Evolutionary conservation across 2,113 vertebrate species (phyloP).

Genomic region (Bubalus kerabau): DNA sequence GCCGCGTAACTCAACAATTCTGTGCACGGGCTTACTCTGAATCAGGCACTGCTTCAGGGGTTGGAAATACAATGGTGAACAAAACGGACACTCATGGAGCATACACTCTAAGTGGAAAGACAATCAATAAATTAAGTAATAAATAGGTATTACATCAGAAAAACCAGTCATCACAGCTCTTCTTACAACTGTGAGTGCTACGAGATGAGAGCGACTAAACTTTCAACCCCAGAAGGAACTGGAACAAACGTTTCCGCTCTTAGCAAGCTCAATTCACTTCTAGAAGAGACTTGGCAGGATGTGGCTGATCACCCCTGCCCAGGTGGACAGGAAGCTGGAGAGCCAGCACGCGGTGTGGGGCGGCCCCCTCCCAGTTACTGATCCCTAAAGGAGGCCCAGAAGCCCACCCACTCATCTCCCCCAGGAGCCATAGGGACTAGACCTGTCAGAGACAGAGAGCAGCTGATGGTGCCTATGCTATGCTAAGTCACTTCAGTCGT

Average conservation of each 20-base stretch:
- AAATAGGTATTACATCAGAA: neutral
- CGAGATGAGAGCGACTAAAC: neutral
- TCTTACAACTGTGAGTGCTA: neutral
- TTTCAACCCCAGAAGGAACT: neutral
- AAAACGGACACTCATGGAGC: neutral
- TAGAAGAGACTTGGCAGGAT: neutral
- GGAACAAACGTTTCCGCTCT: neutral
- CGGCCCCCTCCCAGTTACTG: neutral
- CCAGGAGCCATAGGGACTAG: neutral
- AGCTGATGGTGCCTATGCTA: neutral
- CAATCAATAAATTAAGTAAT: neutral
- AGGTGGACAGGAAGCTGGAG: neutral
- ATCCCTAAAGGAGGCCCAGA: too few species aligned
- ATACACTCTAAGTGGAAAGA: neutral
- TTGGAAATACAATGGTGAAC: neutral
- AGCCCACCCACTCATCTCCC: neutral
- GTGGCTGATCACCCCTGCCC: neutral
- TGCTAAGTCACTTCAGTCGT: too few species aligned
- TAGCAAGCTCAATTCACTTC: neutral
- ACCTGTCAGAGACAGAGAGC: neutral
- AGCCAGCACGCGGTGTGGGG: neutral
- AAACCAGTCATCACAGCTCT: neutral
- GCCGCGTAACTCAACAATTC: neutral
- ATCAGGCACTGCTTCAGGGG: neutral
- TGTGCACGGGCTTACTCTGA: neutral